phyloP scores from a whole-genome alignment of 2,888 invertebrate species.

The Meloe dianella region DNA sequence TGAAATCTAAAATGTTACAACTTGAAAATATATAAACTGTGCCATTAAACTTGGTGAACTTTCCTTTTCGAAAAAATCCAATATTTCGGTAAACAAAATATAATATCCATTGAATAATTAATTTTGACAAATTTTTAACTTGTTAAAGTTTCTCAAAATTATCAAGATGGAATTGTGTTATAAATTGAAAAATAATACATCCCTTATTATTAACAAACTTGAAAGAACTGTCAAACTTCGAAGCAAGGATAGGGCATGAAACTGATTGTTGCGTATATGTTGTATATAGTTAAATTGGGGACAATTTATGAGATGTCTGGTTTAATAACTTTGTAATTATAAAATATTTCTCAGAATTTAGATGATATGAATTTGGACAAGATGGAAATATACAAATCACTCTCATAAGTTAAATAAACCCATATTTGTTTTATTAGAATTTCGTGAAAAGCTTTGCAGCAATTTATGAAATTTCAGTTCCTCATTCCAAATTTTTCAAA shows the following conservation, averaged over 20 bases:
- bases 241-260: background rate
- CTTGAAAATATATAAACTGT: slow-evolving; percentile 42
- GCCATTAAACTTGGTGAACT: slow-evolving; percentile 52
- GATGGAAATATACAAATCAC: background rate
- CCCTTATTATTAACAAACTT: background rate
- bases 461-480: background rate
- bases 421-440: background rate
- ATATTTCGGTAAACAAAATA: background rate
- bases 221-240: background rate
- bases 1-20: slow-evolving; percentile 23
- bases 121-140: background rate
- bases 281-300: background rate
- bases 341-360: background rate
- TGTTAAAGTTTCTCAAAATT: background rate
- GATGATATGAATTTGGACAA: background rate
- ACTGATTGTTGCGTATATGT: slow-evolving; percentile 4
- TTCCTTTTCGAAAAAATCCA: slow-evolving; percentile 21
- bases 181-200: background rate
- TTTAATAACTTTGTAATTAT: background rate
- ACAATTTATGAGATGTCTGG: background rate
- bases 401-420: background rate
- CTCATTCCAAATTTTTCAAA: background rate
- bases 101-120: background rate
- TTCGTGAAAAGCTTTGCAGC: background rate
- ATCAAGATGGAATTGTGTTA: background rate